Evolutionary conservation across 2,113 vertebrate genomes (phyloP), one percentile per base, ranked within the genome.

Genomic region (Xiphias gladius): DNA sequence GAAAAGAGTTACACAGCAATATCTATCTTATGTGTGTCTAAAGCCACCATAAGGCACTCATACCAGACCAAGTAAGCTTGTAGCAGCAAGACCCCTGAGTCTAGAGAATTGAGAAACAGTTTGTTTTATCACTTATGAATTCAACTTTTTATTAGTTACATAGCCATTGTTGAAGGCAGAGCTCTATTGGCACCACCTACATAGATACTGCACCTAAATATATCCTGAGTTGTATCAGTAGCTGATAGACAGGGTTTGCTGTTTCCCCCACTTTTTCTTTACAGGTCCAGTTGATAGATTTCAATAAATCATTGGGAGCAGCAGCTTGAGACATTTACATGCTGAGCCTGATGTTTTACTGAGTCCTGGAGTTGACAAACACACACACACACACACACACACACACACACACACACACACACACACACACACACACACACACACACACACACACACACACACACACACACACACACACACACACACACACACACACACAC

Each of bases 291-390:
- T 79, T 82, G 52, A 71, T 79, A 46, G 37, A 80, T 66, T 73
- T 71, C 64, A 63, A 61, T 74, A 78, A 85, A 87, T 75, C 73
- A 81, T 41, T 24, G 30, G 67, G 58, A 76, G 32, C 48, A 76
- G 57, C 62, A 68, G 43, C 50, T 35, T 52, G 80, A 83, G 57
- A 57, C 67, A 48, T 87, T 83, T 71, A 78, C 32, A 55, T 22
- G 7, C 22, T 26, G 62, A 30, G 35, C 11, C 55, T 79, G 54
- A 78, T 77, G 58, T 80, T 80, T 80, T 64, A 78, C 73, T n/a
- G 39, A 68, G 63, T 66, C 71, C 50, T 52, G 16, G 7, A 55
- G 41, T 70, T 65, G 43, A 68, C 58, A 30, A 32, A 55, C 43
- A 19, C 8, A 17, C 70, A 46, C 13, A 24, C 12, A 22, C 32